A percentile compares a stretch with the other conserved stretches of the same genome.
Evolutionary conservation across 92 coral and sea anemone species (phyloP).

Genomic region (Heteractis magnifica): DNA sequence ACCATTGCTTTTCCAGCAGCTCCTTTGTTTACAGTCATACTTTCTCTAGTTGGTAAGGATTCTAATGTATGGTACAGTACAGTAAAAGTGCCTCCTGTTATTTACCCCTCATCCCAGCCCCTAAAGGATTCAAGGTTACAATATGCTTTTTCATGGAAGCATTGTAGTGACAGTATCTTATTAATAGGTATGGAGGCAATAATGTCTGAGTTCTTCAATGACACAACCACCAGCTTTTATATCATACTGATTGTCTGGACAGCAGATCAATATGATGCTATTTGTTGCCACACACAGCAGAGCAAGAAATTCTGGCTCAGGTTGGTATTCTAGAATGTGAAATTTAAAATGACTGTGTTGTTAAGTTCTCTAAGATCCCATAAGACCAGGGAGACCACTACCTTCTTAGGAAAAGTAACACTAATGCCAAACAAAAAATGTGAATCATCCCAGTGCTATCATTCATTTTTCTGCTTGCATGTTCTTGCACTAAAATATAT

Average conservation of each 20-base stretch:
- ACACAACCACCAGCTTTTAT: constrained; percentile 97
- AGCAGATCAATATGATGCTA: constrained; percentile 98
- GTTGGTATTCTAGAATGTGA: constrained; percentile 22
- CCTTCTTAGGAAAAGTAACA: no score
- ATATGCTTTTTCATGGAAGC: no score
- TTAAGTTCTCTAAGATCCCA: no score
- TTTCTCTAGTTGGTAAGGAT: constrained; percentile 92
- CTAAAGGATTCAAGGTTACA: no score
- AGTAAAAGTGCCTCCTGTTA: no score
- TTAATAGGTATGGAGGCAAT: constrained; percentile 96
- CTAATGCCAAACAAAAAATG: no score
- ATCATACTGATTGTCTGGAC: constrained; percentile 97
- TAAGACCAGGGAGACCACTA: no score
- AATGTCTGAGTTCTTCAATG: constrained; percentile 98
- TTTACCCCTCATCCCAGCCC: no score
- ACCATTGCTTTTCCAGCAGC: constrained; percentile 97
- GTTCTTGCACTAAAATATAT: no score
- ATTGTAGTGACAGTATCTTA: neutral
- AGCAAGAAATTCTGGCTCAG: constrained; percentile 97
- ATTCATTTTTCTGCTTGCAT: no score
- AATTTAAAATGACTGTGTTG: no score
- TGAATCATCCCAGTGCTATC: no score
- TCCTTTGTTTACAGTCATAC: constrained; percentile 92
- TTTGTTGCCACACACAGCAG: constrained; percentile 93
- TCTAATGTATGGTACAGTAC: neutral